These are phyloP conservation scores for Acanthochromis polyacanthus DNA, from an alignment of 2,113 vertebrate species.

Conservation along the genomic window DNA sequence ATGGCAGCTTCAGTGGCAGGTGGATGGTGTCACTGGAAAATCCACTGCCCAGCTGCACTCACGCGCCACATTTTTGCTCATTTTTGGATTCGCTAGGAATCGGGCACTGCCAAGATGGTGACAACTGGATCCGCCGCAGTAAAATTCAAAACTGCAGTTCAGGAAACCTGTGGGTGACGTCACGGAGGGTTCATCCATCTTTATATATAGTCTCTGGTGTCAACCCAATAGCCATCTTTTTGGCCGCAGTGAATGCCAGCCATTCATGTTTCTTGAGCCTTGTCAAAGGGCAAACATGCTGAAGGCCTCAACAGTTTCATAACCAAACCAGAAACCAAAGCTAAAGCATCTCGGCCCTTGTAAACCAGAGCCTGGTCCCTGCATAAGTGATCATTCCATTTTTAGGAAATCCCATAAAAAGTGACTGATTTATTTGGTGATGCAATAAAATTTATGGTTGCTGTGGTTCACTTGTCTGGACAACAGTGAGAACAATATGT, in stretches of 20 bases:
- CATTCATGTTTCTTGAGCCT: slow-evolving; percentile 22
- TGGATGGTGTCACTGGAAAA: too few relatives aligned
- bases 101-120: too few relatives aligned
- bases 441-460: not conserved
- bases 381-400: slow-evolving; percentile 56
- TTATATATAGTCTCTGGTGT: too few relatives aligned
- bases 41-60: too few relatives aligned
- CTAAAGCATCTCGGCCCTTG: slow-evolving; percentile 16
- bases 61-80: too few relatives aligned
- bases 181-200: too few relatives aligned
- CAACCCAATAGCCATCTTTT: not conserved
- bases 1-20: too few relatives aligned
- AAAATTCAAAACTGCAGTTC: too few relatives aligned
- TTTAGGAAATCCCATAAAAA: slow-evolving; percentile 56
- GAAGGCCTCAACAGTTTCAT: slow-evolving; percentile 27
- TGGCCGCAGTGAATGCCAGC: not conserved
- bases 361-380: slow-evolving; percentile 45
- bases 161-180: too few relatives aligned
- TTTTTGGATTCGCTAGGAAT: too few relatives aligned
- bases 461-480: not conserved
- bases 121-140: too few relatives aligned
- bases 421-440: slow-evolving; percentile 46
- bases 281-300: slow-evolving; percentile 29
- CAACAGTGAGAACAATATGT: too few relatives aligned
- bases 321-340: slow-evolving; percentile 52